Conservation (phyloP, 2,888 invertebrate species). For the Macrostomum cliftonense region DNA sequence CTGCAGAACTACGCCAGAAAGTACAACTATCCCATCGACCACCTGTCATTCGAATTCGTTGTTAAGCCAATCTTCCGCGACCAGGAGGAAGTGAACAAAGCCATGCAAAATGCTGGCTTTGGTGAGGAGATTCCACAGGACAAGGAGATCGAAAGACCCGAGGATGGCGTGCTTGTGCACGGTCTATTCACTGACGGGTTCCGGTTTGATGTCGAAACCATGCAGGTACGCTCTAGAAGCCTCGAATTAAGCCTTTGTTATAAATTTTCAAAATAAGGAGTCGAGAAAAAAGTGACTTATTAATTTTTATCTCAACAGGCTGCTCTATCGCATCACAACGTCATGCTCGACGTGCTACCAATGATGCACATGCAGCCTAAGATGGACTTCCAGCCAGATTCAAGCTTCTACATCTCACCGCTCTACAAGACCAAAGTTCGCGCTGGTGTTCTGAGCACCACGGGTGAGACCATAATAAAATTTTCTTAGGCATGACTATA, state of each 20-base stretch:
- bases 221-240: background rate
- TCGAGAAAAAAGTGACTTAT: no score
- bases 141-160: conserved; percentile 17
- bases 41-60: conserved; percentile 39
- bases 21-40: conserved; percentile 37
- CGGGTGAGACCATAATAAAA: conserved; percentile 22
- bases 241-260: background rate
- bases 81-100: conserved; percentile 27
- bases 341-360: conserved; percentile 54
- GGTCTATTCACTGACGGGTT: conserved; percentile 38
- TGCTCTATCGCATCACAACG: no score
- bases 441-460: conserved; percentile 39
- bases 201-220: conserved; percentile 14
- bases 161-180: conserved; percentile 37
- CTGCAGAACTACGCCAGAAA: conserved; percentile 37
- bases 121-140: conserved; percentile 24
- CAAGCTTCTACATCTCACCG: conserved; percentile 29
- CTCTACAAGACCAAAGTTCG: conserved; percentile 36
- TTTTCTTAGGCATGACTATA: no score
- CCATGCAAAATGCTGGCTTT: conserved; percentile 24
- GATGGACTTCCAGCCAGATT: conserved; percentile 40
- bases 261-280: no score
- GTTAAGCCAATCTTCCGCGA: conserved; percentile 45
- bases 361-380: conserved; percentile 49
- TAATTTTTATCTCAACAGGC: no score